Percentiles rank a stretch among this genome's conserved stretches.
Conservation (phyloP, 2,888 invertebrate species). For the Drosophila emarginata region DNA sequence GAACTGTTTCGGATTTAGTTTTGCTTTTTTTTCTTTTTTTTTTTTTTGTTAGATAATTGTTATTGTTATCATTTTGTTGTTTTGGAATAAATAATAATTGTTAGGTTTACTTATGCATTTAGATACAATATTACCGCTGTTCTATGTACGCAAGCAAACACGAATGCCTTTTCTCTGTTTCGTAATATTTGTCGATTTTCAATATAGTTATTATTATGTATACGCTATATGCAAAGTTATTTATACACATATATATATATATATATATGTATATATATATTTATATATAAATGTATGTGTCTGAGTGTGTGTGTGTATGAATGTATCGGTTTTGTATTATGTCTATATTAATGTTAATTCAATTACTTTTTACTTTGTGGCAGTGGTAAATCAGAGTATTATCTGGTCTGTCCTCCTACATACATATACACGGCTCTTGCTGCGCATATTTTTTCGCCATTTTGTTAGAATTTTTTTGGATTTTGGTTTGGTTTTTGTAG, state of each 20-base stretch:
- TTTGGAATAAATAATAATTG: conserved; percentile 71
- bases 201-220: conserved; percentile 24
- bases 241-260: conserved; percentile 21
- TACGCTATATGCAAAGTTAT: conserved; percentile 56
- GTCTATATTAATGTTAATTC: conserved; percentile 57
- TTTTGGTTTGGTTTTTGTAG: conserved; percentile 30
- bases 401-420: conserved; percentile 41
- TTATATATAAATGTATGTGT: conserved; percentile 28
- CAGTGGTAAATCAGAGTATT: conserved; percentile 80
- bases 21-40: conserved; percentile 63
- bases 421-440: background rate
- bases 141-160: conserved; percentile 46
- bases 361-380: conserved; percentile 65
- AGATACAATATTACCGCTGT: conserved; percentile 43
- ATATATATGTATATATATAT: background rate
- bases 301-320: conserved; percentile 18
- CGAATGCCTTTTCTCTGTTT: conserved; percentile 36
- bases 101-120: conserved; percentile 64
- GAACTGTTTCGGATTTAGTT: conserved; percentile 80
- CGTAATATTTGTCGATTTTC: conserved; percentile 25
- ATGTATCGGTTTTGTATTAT: conserved; percentile 38
- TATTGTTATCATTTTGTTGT: conserved; percentile 68
- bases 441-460: background rate
- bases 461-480: background rate
- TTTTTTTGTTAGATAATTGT: conserved; percentile 54